A percentile compares a stretch with the other conserved stretches of the same genome.
Conservation (phyloP, 2,113 vertebrate species). For the Sula dactylatra region DNA sequence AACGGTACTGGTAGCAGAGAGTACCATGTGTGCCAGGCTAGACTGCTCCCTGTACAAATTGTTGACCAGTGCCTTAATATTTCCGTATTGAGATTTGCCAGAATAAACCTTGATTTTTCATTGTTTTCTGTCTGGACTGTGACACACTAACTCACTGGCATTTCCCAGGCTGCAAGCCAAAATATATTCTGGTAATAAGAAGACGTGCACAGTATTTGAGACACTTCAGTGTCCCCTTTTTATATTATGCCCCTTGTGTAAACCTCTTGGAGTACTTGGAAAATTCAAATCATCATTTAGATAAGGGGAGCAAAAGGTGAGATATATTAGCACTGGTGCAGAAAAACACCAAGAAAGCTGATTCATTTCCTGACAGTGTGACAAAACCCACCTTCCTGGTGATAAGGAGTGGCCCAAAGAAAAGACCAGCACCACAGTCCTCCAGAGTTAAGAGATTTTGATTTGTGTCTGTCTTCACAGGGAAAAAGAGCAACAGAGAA, state of each 20-base stretch:
- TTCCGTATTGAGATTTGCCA: background rate
- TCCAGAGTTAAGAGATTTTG: background rate
- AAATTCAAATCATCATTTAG: background rate
- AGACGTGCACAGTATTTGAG: background rate
- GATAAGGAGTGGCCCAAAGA: background rate
- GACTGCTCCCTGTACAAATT: background rate
- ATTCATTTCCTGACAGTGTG: background rate
- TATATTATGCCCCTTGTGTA: background rate
- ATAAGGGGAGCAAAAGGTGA: background rate
- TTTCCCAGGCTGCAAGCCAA: slow-evolving; percentile 3
- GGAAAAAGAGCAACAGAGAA: background rate
- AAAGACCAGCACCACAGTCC: background rate
- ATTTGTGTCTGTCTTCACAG: background rate
- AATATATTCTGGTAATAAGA: background rate
- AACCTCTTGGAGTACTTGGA: background rate
- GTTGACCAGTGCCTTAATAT: background rate
- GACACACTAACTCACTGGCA: background rate
- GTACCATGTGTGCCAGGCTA: background rate
- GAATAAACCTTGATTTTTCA: background rate
- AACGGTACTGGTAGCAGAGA: background rate
- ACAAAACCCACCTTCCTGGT: background rate
- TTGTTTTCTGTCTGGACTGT: background rate
- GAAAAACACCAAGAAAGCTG: background rate
- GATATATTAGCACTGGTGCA: background rate
- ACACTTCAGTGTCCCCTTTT: background rate